Evolutionary conservation across 2,888 invertebrate genomes (phyloP), one percentile per base, ranked within the genome.

Genomic region (Andrena trimmerana): DNA sequence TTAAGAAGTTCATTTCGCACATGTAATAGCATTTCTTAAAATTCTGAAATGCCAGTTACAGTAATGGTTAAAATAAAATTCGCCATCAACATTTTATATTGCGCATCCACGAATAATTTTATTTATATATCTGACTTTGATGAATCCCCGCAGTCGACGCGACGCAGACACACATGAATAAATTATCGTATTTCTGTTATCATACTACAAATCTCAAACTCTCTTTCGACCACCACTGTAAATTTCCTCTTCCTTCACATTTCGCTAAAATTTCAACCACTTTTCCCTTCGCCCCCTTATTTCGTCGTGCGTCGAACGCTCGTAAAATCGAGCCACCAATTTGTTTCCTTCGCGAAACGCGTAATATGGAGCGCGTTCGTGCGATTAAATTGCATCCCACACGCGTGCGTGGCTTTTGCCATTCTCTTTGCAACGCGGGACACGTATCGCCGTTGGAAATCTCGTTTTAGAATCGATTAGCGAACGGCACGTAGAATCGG

Each of bases 371-470:
- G 31, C 54, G 54, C 54, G 48, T 13, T 5, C 59, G 65, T 16
- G 33, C 59, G 65, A 74, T 77, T 73, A 65, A 77, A 77, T 65
- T 73, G 74, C 77, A 27, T 20, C 10, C 42, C 16, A 33, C 16
- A 20, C n/a, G n/a, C 6, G 33, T 48, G n/a, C 36, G 76, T 66
- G 8, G 10, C 48, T 27, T 36, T 24, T 7, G 54, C 24, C 24
- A 8, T 27, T 60, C 42, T 1, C 36, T 76, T 71, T 66, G 70
- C 13, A 57, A 85, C 72, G 57, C 80, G 31, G 29, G 52, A 66
- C 86, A 83, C 86, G 85, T 75, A 80, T 86, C 72, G 69, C 62
- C 52, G 70, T 24, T 85, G 83, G 81, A 81, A 85, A 82, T 78
- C 81, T 78, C 74, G 74, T 76, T 85, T 73, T 69, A 60, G 67